These are phyloP conservation scores for Emys orbicularis DNA, from an alignment of 2,797 vertebrate species.

Conservation along the genomic window DNA sequence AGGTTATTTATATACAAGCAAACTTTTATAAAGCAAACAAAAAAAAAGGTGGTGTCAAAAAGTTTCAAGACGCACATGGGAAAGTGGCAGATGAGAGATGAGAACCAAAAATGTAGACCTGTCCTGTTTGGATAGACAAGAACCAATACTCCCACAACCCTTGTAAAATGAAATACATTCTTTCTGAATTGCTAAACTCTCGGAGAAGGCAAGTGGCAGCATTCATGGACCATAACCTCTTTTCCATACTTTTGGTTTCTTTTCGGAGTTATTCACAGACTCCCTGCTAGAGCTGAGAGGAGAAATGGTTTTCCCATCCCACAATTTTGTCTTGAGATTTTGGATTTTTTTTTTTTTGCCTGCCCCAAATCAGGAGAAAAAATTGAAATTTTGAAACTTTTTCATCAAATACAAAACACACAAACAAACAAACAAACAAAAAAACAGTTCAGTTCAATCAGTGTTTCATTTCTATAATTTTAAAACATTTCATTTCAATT, in stretches of 20 bases:
- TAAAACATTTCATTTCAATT: too few relatives aligned
- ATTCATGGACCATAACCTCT: not conserved
- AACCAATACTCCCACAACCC: not conserved
- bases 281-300: not conserved
- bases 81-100: not conserved
- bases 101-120: not conserved
- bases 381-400: too few relatives aligned
- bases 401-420: too few relatives aligned
- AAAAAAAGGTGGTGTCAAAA: not conserved
- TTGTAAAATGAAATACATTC: not conserved
- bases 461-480: too few relatives aligned
- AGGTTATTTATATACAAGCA: not conserved
- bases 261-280: not conserved
- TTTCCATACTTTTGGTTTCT: not conserved
- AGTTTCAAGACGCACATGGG: not conserved
- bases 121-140: not conserved
- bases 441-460: too few relatives aligned
- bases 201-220: not conserved
- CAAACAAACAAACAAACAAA: too few relatives aligned
- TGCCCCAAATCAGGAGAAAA: too few relatives aligned
- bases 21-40: not conserved
- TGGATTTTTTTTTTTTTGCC: too few relatives aligned
- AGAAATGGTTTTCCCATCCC: not conserved
- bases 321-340: not conserved
- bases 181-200: not conserved